Conservation (phyloP, 2,888 invertebrate genomes). For the Thera britannica region DNA sequence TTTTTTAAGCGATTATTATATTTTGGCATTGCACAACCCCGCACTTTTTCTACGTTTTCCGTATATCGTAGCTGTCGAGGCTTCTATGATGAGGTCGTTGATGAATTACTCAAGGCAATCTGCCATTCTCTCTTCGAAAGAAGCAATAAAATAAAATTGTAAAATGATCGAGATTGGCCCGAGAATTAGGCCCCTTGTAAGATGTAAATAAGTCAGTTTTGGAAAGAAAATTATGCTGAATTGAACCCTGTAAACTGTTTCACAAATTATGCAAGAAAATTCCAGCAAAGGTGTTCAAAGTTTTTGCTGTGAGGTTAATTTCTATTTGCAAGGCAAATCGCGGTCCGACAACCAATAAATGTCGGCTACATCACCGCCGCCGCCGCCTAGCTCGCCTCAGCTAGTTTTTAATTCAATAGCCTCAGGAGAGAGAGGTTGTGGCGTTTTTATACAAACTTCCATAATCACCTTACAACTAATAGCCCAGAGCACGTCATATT, state of each 20-base stretch:
- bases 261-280: constrained; percentile 9
- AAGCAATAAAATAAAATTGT: too few relatives aligned
- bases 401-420: constrained; percentile 16
- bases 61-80: too few relatives aligned
- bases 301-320: constrained; percentile 29
- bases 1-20: too few relatives aligned
- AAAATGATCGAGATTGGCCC: too few relatives aligned
- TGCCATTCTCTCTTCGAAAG: too few relatives aligned
- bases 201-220: not conserved
- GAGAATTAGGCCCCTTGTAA: too few relatives aligned
- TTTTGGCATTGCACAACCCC: too few relatives aligned
- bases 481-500: not conserved
- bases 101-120: too few relatives aligned
- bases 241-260: not conserved
- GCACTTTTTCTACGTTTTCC: too few relatives aligned
- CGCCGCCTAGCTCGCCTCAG: not conserved
- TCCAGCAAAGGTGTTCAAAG: constrained; percentile 22
- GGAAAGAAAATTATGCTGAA: not conserved
- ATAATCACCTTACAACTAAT: not conserved
- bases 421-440: not conserved
- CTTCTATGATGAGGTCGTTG: too few relatives aligned
- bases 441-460: not conserved
- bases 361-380: constrained; percentile 6
- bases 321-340: constrained; percentile 31
- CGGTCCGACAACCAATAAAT: constrained; percentile 28